These are phyloP conservation scores for Tragelaphus buxtoni DNA, from an alignment of 2,113 vertebrate genomes.

Conservation along the genomic window DNA sequence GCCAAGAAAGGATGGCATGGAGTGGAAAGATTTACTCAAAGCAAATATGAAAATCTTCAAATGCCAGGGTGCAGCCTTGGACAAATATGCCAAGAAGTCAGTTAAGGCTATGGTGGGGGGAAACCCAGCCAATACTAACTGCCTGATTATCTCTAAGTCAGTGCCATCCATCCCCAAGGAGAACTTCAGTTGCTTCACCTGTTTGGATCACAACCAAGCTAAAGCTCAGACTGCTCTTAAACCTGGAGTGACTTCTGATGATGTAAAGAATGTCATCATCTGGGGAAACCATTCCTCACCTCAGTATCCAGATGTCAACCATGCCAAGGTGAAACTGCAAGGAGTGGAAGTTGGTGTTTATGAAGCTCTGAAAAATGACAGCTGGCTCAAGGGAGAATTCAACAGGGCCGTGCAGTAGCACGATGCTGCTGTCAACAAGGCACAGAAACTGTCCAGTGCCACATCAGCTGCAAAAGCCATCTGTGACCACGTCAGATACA, in stretches of 20 bases:
- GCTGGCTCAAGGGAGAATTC: conserved; percentile 94
- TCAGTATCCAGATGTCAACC: conserved; percentile 95
- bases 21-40: conserved; percentile 97
- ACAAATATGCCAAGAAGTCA: conserved; percentile 95
- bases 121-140: conserved; percentile 98
- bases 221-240: conserved; percentile 94
- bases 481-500: conserved; percentile 94
- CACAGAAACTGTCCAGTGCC: conserved; percentile 95
- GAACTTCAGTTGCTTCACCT: conserved; percentile 97
- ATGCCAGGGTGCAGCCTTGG: conserved; percentile 91
- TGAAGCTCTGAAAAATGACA: conserved; percentile 91
- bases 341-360: conserved; percentile 87
- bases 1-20: conserved; percentile 98
- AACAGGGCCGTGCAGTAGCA: conserved; percentile 96
- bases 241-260: conserved; percentile 86
- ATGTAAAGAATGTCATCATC: conserved; percentile 97
- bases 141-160: conserved; percentile 94
- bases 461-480: conserved; percentile 99
- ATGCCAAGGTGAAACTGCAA: conserved; percentile 86
- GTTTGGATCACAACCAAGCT: conserved; percentile 96
- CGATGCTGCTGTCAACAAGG: conserved; percentile 94
- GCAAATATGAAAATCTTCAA: conserved; percentile 98
- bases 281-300: conserved; percentile 99
- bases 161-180: conserved; percentile 97
- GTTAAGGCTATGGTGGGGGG: conserved; percentile 97